Conservation (phyloP, 2,888 invertebrate species). For the Stegophylla sp. region DNA sequence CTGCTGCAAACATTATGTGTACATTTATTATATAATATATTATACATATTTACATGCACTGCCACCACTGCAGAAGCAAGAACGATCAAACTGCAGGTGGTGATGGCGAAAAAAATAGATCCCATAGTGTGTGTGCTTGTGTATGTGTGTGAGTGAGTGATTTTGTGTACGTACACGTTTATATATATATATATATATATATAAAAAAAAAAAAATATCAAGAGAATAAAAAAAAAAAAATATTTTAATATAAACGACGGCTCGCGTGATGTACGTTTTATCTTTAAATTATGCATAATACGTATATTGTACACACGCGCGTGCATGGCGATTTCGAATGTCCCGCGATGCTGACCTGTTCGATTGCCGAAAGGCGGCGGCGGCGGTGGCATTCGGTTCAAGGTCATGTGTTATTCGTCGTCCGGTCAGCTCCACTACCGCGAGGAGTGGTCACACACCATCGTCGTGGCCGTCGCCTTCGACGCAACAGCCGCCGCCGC, state of each 20-base stretch:
- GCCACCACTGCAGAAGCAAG: background rate
- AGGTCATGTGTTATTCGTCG: conserved; percentile 33
- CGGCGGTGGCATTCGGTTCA: conserved; percentile 43
- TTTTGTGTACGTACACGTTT: too few relatives aligned
- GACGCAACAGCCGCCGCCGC: background rate
- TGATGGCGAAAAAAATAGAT: conserved; percentile 18
- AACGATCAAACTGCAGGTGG: conserved; percentile 21
- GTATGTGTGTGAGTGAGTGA: too few relatives aligned
- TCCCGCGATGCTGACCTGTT: conserved; percentile 51
- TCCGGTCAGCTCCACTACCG: background rate
- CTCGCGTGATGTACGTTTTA: conserved; percentile 38
- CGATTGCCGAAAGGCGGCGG: conserved; percentile 14
- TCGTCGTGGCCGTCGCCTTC: background rate
- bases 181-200: too few relatives aligned
- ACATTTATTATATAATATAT: too few relatives aligned
- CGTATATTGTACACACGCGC: background rate
- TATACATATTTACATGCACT: background rate
- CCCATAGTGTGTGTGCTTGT: too few relatives aligned
- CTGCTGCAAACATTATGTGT: background rate
- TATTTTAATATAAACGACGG: conserved; percentile 46
- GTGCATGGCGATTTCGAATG: conserved; percentile 39
- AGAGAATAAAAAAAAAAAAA: conserved; percentile 35
- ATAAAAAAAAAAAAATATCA: background rate
- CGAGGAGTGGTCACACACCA: conserved; percentile 41
- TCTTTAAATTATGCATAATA: conserved; percentile 46